These are phyloP conservation scores for Neogale vison DNA, from an alignment of 2,113 vertebrate genomes.

Conservation along the genomic window DNA sequence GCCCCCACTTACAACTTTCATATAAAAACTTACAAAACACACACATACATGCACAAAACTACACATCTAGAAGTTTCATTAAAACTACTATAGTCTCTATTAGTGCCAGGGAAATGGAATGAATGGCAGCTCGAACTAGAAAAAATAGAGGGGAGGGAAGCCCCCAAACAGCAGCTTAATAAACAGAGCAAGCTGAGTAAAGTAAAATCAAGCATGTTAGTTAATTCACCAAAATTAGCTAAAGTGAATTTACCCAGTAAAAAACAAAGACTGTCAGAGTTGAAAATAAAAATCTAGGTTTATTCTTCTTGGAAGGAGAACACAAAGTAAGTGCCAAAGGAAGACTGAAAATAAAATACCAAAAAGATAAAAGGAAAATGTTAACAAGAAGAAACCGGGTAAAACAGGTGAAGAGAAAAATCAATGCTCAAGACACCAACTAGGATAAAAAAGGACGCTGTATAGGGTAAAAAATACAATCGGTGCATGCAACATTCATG, in stretches of 20 bases:
- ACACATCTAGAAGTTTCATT: neutral
- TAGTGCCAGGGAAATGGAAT: neutral
- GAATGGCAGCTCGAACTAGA: constrained; percentile 16
- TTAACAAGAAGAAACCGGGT: constrained; percentile 20
- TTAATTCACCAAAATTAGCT: constrained; percentile 34
- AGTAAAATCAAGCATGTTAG: constrained; percentile 44
- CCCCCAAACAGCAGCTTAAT: neutral
- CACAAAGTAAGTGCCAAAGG: neutral
- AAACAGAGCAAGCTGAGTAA: neutral
- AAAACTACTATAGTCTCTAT: neutral
- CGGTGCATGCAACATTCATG: neutral
- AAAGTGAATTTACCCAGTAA: constrained; percentile 10
- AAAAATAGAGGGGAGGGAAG: neutral
- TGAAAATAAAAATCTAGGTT: constrained; percentile 46
- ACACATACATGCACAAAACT: neutral
- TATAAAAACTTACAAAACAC: neutral
- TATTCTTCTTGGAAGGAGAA: constrained; percentile 3
- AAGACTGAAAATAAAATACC: constrained; percentile 32
- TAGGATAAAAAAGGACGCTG: neutral
- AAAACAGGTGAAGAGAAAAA: neutral
- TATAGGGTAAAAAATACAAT: neutral
- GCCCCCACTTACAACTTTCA: neutral
- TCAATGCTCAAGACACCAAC: constrained; percentile 7
- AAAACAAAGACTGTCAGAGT: neutral
- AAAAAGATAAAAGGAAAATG: constrained; percentile 39